Evolutionary conservation across 2,888 invertebrate genomes (phyloP).

Genomic region (Mythimna albipuncta): DNA sequence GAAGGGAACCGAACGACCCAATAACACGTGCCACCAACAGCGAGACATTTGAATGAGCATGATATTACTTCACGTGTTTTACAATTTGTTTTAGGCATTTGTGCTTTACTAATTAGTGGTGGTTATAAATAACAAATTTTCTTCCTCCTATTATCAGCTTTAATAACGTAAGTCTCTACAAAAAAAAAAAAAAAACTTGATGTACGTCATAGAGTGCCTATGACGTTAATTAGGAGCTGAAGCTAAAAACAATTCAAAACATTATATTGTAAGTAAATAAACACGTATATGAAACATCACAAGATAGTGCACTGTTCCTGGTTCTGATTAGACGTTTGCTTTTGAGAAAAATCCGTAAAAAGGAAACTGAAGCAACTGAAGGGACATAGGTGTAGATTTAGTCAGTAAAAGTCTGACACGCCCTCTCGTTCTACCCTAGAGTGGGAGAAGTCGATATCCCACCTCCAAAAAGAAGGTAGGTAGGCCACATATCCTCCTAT

Average conservation of each 20-base stretch:
- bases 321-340: background rate
- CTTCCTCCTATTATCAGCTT: constrained; percentile 27
- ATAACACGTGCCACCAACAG: too few relatives aligned
- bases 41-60: too few relatives aligned
- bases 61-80: background rate
- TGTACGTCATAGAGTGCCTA: background rate
- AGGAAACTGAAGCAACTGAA: too few relatives aligned
- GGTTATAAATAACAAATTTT: constrained; percentile 8
- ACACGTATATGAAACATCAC: background rate
- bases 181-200: background rate
- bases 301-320: background rate
- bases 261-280: too few relatives aligned
- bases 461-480: too few relatives aligned
- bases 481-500: too few relatives aligned
- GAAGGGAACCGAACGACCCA: too few relatives aligned
- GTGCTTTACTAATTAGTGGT: background rate
- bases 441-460: too few relatives aligned
- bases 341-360: background rate
- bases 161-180: background rate
- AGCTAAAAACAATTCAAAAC: background rate
- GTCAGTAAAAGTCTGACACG: too few relatives aligned
- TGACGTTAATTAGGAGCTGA: background rate
- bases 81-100: background rate
- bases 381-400: too few relatives aligned
- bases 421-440: too few relatives aligned